Evolutionary conservation across 2,797 vertebrate species (phyloP), one percentile per base, ranked within the genome.

Genomic region (Melanotaenia parkinsoni): DNA sequence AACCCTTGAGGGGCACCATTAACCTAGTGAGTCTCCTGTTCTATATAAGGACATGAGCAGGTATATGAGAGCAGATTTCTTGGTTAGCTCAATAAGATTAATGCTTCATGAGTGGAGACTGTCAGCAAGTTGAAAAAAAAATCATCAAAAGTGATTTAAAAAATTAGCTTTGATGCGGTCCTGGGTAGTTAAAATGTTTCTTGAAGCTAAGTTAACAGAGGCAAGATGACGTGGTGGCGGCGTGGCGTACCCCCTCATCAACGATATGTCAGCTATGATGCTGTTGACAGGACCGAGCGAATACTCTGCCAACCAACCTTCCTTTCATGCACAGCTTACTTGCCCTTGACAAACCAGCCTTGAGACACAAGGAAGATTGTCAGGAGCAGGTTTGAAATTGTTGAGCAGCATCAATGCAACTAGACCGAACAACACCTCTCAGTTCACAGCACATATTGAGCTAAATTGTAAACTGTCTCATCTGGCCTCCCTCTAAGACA

Each of bases 291-390:
- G 57, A 32, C 58, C 11, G 40, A 67, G 62, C 45, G 43, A 26
- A 6, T 26, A 32, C 51, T n/a, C 63, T 18, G 54, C 43, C 22
- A 40, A 40, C 43, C 67, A 67, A 7, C 68, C 58, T 60, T 47
- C 12, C 35, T 72, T 38, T 16, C 69, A 88, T 86, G 82, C 80
- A 82, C 45, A 66, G 70, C 77, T 69, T 18, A 6, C 58, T 79
- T 70, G 75, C 12, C 86, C 77, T 82, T 76, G 85, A 83, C 26
- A 47, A 70, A 74, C 54, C 28, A 54, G 58, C 72, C 43, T 16
- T 67, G 51, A 81, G 43, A 67, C 65, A 45, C 37, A 32, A 57
- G 12, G 26, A 70, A 58, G 51, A 75, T 24, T 40, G 45, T 50
- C 37, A 7, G 38, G 65, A 71, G 58, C 58, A 57, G 67, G 63